Evolutionary conservation across 2,797 vertebrate species (phyloP), one percentile per base, ranked within the genome.

Genomic region (Chelon labrosus): DNA sequence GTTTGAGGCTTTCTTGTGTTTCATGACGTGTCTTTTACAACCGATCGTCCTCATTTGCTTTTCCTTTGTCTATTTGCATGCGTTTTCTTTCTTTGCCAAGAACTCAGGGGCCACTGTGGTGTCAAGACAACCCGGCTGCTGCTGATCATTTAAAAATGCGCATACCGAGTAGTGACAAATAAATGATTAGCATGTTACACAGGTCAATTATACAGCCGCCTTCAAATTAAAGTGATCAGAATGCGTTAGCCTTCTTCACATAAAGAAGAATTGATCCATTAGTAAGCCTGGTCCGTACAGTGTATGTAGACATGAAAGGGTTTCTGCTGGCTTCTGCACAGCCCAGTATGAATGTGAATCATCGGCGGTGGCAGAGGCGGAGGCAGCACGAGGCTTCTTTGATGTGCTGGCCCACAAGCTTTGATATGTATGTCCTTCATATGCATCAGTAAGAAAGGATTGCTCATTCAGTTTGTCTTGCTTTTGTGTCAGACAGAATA

Each of bases 341-440:
- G 61, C 73, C 77, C 52, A 52, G 19, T 67, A 66, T 80, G 80
- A 86, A 84, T 85, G 60, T 61, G 68, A 88, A 85, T 87, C 38
- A 84, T 76, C 37, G 22, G 22, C 22, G 22, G 22, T 22, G 22
- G 22, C 22, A 22, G 22, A 22, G 22, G 12, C 22, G 0, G 57
- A 41, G 14, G 63, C 51, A 41, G 49, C 56, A 31, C 44, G 69
- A 27, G 65, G 77, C 73, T 7, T 51, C 82, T 91, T 88, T 91
- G 85, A 91, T 91, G 73, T 77, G 41, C 53, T 68, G 66, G 55
- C 70, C 83, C 46, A 50, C 58, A 19, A 55, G 76, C 85, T 88
- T 90, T 89, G 77, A 88, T 89, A 83, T 87, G 64, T 63, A 70
- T 53, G 47, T 41, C 71, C 70, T 70, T 77, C 63, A 87, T 86